Percentiles rank a stretch among this genome's conserved stretches.
These are phyloP conservation scores for Trissolcus basalis DNA, from an alignment of 1,140 invertebrate genomes.

Conservation along the genomic window DNA sequence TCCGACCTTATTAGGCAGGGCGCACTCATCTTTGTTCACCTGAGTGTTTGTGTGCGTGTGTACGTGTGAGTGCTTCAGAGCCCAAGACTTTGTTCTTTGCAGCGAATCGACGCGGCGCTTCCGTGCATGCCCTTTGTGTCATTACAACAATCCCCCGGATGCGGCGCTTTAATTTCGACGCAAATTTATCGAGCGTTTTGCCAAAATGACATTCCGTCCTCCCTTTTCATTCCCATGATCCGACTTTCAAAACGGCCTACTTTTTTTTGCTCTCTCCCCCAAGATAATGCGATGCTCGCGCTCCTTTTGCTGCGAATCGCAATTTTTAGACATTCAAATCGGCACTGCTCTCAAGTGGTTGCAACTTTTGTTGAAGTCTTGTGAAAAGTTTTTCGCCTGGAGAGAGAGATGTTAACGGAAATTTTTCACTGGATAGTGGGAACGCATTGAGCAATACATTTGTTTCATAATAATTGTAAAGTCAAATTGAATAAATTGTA, in stretches of 20 bases:
- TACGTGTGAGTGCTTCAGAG: neutral
- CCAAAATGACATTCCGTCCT: conserved; percentile 2
- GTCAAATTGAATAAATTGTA: no score
- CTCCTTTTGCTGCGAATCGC: neutral
- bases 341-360: no score
- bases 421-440: no score
- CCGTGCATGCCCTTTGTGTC: conserved; percentile 23
- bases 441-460: no score
- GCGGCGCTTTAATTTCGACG: conserved; percentile 14
- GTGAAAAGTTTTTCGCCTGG: no score
- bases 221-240: conserved; percentile 3
- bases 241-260: conserved; percentile 3
- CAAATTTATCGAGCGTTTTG: conserved; percentile 24
- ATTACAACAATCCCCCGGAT: conserved; percentile 14
- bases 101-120: conserved; percentile 8
- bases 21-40: conserved; percentile 25
- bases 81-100: conserved; percentile 33
- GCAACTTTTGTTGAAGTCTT: no score
- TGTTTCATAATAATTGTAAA: no score
- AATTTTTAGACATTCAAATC: no score
- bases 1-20: conserved; percentile 18
- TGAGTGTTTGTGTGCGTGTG: conserved; percentile 4
- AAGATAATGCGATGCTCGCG: neutral
- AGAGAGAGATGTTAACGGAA: no score
- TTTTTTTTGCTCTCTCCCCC: neutral